Percentiles rank a stretch among this genome's conserved stretches.
Conservation (phyloP, 2,888 invertebrate genomes). For the Clitarchus hookeri region DNA sequence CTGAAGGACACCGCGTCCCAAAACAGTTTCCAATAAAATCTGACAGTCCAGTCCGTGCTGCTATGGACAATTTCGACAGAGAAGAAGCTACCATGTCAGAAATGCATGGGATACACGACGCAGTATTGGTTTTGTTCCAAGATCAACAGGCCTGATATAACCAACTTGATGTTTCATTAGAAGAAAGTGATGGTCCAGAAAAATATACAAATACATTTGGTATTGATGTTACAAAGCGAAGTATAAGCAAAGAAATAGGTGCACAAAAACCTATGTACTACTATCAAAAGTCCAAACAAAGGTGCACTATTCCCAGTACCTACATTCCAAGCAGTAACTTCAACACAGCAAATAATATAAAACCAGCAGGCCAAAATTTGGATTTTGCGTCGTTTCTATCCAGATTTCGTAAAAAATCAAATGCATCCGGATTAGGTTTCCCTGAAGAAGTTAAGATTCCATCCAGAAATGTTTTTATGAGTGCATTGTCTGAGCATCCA, state of each 20-base stretch:
- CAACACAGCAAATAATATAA: not conserved
- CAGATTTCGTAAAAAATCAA: not conserved
- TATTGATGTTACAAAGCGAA: conserved; percentile 15
- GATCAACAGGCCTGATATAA: too few relatives aligned
- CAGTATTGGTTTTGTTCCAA: not conserved
- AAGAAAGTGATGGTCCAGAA: not conserved
- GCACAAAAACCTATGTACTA: not conserved
- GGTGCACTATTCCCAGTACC: not conserved
- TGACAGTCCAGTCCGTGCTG: not conserved
- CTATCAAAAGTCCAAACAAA: not conserved
- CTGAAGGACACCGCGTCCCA: not conserved
- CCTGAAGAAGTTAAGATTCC: not conserved
- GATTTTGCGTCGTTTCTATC: not conserved
- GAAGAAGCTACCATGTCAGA: not conserved
- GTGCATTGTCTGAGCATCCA: not conserved
- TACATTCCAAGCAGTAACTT: not conserved
- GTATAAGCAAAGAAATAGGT: not conserved
- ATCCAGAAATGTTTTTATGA: conserved; percentile 5
- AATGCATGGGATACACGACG: not conserved
- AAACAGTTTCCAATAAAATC: not conserved
- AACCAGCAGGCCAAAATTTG: not conserved
- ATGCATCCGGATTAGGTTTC: not conserved
- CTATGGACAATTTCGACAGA: conserved; percentile 19
- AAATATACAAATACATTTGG: not conserved
- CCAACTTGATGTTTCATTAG: too few relatives aligned